phyloP scores from a whole-genome alignment of 2,888 invertebrate genomes.

The Elysia crispata region DNA sequence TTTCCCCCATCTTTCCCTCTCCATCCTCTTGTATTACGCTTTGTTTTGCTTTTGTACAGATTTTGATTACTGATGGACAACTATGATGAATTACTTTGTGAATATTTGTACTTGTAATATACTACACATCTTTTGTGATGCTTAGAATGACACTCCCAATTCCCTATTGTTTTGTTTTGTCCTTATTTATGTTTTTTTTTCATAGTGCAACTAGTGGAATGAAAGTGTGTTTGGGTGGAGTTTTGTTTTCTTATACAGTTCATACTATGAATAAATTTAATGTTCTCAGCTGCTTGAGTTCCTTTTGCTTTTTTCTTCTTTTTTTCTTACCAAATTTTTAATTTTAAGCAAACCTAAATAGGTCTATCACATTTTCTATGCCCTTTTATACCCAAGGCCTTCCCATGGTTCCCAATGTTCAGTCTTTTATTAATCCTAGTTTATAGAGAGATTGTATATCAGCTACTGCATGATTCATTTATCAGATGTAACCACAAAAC shows the following conservation, averaged over 20 bases:
- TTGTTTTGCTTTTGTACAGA: constrained; percentile 18
- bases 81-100: constrained; percentile 2
- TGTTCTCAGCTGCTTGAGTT: constrained; percentile 41
- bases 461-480: no score
- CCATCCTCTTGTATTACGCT: no score
- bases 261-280: constrained; percentile 36
- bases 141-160: constrained; percentile 10
- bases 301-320: not conserved
- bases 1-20: no score
- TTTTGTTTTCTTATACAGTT: constrained; percentile 23
- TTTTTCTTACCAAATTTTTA: no score
- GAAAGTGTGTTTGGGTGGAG: constrained; percentile 17
- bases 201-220: not conserved
- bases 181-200: no score
- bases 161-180: not conserved
- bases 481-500: no score
- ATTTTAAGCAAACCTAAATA: no score
- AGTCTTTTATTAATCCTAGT: no score
- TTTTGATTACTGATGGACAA: not conserved
- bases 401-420: no score
- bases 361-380: no score
- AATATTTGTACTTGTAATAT: constrained; percentile 35
- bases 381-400: no score
- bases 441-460: no score
- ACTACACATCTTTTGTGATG: not conserved